A percentile compares a stretch with the other conserved stretches of the same genome.
phyloP scores from a whole-genome alignment of 2,888 invertebrate genomes.

The Caenorhabditis sp. region DNA sequence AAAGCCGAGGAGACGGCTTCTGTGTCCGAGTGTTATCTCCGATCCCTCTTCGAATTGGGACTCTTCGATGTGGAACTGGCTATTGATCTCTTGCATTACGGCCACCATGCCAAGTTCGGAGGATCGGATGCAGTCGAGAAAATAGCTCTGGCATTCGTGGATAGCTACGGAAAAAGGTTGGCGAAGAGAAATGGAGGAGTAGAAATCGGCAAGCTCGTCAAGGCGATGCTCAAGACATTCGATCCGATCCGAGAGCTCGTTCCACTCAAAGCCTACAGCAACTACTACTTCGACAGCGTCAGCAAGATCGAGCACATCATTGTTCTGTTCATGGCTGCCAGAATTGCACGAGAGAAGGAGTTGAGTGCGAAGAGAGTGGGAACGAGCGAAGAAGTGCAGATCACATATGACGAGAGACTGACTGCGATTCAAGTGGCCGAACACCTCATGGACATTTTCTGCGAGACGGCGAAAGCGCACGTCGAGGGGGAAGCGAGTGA shows the following conservation, averaged over 20 bases:
- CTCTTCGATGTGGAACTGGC: constrained; percentile 42
- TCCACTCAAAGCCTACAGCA: constrained; percentile 16
- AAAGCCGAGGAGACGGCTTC: constrained; percentile 4
- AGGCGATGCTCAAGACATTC: constrained; percentile 13
- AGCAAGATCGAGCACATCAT: constrained; percentile 35
- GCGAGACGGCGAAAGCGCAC: constrained; percentile 30
- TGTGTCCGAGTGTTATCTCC: constrained; percentile 35
- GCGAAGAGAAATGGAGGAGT: constrained; percentile 16
- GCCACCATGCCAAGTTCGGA: constrained; percentile 3
- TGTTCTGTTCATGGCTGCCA: constrained; percentile 33
- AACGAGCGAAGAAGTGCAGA: not conserved
- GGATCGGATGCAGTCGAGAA: constrained; percentile 18
- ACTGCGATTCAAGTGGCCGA: constrained; percentile 18
- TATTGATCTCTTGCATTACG: constrained; percentile 19
- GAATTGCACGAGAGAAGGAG: constrained; percentile 44
- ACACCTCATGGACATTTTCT: constrained; percentile 34
- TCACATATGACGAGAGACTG: constrained; percentile 8
- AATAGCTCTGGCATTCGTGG: constrained; percentile 44
- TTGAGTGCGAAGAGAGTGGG: constrained; percentile 12
- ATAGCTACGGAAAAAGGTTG: constrained; percentile 42
- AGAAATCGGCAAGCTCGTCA: constrained; percentile 17
- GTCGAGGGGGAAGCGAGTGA: constrained; percentile 30
- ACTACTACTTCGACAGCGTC: constrained; percentile 12
- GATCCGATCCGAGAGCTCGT: constrained; percentile 27
- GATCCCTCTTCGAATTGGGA: constrained; percentile 45